These are phyloP conservation scores for Campopleginae sp. DNA, from an alignment of 2,888 invertebrate species.

Conservation along the genomic window DNA sequence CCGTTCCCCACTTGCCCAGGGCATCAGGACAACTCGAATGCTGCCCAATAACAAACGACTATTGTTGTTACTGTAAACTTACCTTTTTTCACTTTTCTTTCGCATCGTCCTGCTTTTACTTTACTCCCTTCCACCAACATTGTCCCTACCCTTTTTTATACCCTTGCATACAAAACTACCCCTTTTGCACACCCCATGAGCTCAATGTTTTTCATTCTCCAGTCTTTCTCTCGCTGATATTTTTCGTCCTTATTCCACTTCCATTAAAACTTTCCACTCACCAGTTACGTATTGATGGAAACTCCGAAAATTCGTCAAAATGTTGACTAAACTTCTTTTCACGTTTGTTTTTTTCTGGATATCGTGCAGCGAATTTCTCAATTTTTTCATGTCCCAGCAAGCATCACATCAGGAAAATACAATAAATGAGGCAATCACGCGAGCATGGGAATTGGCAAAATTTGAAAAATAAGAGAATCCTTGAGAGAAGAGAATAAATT, in stretches of 20 bases:
- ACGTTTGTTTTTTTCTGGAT: not conserved
- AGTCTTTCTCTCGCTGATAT: not conserved
- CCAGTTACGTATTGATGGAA: not conserved
- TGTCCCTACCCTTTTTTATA: slow-evolving; percentile 24
- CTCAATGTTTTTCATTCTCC: slow-evolving; percentile 48
- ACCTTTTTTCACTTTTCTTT: slow-evolving; percentile 69
- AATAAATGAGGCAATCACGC: not conserved
- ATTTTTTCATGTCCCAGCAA: not conserved
- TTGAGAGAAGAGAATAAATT: slow-evolving; percentile 13
- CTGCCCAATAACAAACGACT: slow-evolving; percentile 84
- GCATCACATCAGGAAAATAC: not conserved
- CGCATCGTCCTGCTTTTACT: slow-evolving; percentile 41
- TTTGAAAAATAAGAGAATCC: slow-evolving; percentile 47
- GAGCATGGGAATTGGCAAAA: slow-evolving; percentile 1
- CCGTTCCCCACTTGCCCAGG: slow-evolving; percentile 71
- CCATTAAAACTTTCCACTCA: not conserved
- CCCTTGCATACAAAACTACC: slow-evolving; percentile 36
- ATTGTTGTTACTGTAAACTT: slow-evolving; percentile 83
- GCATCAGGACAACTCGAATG: slow-evolving; percentile 83
- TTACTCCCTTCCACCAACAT: slow-evolving; percentile 49
- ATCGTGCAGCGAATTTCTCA: not conserved
- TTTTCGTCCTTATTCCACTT: not conserved
- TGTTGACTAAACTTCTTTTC: not conserved
- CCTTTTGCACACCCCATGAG: slow-evolving; percentile 46
- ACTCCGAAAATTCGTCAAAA: not conserved